Percentiles rank a stretch among this genome's conserved stretches.
phyloP scores from a whole-genome alignment of 2,888 invertebrate species.

The Xestia rhomboidea region DNA sequence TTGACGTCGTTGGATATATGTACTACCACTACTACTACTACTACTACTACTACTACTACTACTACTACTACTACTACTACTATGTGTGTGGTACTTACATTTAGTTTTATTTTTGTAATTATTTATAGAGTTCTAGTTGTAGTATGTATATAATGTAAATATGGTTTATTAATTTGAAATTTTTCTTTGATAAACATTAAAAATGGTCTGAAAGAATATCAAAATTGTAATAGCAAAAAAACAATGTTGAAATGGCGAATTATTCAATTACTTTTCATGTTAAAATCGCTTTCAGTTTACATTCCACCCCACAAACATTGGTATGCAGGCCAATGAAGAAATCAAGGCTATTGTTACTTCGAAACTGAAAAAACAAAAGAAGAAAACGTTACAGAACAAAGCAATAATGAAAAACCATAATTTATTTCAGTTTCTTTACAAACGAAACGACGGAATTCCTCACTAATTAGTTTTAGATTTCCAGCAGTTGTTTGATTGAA shows the following conservation, averaged over 20 bases:
- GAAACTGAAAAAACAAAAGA: slow-evolving; percentile 51
- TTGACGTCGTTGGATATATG: too few relatives aligned
- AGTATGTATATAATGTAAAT: too few relatives aligned
- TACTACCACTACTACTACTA: too few relatives aligned
- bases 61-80: too few relatives aligned
- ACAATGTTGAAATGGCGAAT: not conserved
- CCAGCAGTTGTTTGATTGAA: slow-evolving; percentile 61
- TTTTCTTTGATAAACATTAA: too few relatives aligned
- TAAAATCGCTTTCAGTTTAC: slow-evolving; percentile 8
- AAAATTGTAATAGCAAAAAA: not conserved
- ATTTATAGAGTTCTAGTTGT: too few relatives aligned
- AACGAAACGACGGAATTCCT: slow-evolving; percentile 57
- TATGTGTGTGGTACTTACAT: too few relatives aligned
- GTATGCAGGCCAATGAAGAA: slow-evolving; percentile 63
- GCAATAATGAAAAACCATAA: slow-evolving; percentile 59
- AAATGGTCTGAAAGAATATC: not conserved
- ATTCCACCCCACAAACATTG: slow-evolving; percentile 21
- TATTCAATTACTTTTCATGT: not conserved
- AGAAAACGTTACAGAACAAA: slow-evolving; percentile 30
- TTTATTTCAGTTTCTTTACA: slow-evolving; percentile 58
- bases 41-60: too few relatives aligned
- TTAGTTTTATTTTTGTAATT: too few relatives aligned
- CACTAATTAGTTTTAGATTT: slow-evolving; percentile 64
- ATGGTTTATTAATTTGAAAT: too few relatives aligned
- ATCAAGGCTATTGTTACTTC: slow-evolving; percentile 59